phyloP scores from a whole-genome alignment of 2,797 vertebrate species.

The Rhincodon typus region DNA sequence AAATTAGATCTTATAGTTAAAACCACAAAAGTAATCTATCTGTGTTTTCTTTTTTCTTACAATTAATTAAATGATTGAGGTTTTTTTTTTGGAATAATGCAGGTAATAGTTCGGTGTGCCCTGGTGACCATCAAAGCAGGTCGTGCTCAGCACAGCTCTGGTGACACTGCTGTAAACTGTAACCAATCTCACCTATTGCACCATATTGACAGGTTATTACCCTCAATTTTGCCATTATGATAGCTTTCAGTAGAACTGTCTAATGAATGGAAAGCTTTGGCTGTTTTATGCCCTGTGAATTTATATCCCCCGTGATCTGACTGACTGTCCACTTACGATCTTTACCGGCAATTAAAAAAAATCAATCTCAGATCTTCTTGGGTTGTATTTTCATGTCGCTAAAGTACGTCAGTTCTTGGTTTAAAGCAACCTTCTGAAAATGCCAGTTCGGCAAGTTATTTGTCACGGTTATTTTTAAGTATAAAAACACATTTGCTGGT shows the following conservation, averaged over 20 bases:
- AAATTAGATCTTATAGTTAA: background rate
- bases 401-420: background rate
- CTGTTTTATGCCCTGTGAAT: background rate
- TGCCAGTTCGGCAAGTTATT: background rate
- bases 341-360: background rate
- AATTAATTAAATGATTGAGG: background rate
- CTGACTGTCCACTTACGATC: background rate
- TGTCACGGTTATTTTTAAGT: background rate
- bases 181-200: background rate
- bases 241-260: background rate
- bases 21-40: background rate
- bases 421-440: background rate
- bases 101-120: background rate
- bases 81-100: background rate
- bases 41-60: background rate
- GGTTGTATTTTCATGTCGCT: background rate
- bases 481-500: background rate
- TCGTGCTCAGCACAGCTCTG: background rate
- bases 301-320: background rate
- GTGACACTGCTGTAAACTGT: background rate
- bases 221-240: background rate
- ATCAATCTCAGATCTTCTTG: background rate
- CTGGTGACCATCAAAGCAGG: background rate
- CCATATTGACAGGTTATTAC: background rate
- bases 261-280: background rate